Evolutionary conservation across 2,888 invertebrate species (phyloP).

Genomic region (Cybosia mesomella): DNA sequence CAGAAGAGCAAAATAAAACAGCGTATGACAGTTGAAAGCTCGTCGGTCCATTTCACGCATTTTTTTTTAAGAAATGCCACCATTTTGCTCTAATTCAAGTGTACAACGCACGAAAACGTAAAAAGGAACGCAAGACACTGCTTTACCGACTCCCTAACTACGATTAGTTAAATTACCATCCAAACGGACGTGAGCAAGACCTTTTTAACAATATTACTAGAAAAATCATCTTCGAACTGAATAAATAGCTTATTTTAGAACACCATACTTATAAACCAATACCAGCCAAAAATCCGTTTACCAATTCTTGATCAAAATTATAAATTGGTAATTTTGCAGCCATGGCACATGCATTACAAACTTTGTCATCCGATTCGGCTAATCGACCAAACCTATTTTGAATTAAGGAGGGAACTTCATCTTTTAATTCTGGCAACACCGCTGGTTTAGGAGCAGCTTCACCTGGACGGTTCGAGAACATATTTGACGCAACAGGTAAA

Average conservation of each 20-base stretch:
- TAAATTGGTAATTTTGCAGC: slow-evolving; percentile 45
- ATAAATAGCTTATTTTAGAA: slow-evolving; percentile 10
- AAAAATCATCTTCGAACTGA: background rate
- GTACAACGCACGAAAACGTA: too few species aligned
- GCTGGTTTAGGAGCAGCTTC: slow-evolving; percentile 38
- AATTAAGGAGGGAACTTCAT: slow-evolving; percentile 46
- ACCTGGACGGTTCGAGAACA: slow-evolving; percentile 31
- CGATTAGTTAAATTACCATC: too few species aligned
- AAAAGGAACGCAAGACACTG: too few species aligned
- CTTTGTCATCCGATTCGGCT: slow-evolving; percentile 19
- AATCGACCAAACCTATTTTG: slow-evolving; percentile 39
- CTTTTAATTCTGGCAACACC: slow-evolving; percentile 53
- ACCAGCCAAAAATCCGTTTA: slow-evolving; percentile 59
- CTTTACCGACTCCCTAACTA: too few species aligned
- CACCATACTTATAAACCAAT: slow-evolving; percentile 43
- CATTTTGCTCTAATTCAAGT: too few species aligned
- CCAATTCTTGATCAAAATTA: slow-evolving; percentile 58
- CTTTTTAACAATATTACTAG: background rate
- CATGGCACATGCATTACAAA: slow-evolving; percentile 31
- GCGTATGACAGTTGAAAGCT: too few species aligned
- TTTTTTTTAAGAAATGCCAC: too few species aligned
- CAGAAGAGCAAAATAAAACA: too few species aligned
- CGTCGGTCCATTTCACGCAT: too few species aligned
- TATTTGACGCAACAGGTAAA: slow-evolving; percentile 15
- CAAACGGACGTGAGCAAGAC: too few species aligned